Evolutionary conservation across 1,140 invertebrate genomes (phyloP), one percentile per base, ranked within the genome.

Genomic region (Pseudachorutes palmiensis): DNA sequence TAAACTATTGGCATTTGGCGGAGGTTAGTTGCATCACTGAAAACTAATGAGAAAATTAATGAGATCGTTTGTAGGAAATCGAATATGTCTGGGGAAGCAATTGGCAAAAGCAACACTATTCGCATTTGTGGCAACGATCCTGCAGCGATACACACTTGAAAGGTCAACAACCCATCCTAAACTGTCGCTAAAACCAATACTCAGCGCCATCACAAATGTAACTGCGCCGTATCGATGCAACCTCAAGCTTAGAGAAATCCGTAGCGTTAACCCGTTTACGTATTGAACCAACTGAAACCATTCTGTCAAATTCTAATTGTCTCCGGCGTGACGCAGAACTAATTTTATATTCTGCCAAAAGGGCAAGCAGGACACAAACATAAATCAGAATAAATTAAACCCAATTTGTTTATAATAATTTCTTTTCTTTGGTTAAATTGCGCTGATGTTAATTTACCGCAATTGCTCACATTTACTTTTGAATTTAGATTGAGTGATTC

Each of bases 1-100:
- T 26, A 80, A 33, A 33, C 89, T 86, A 74, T 80, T 89, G 72
- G 89, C 90, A 0, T 93, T 92, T 72, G 87, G 89, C 49, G 78
- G 87, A 22, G 88, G 88, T 76, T 77, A 67, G 74, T 75, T 41
- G 5, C 36, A 5, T 9, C 5, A 41, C 19, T 41, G 36, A 41
- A 41, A 41, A 41, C 36, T 41, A 41, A 41, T 9, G 36, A 5
- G 36, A 41, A 41, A 41, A 9, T 41, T 9, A 19, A 19, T 9
- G 19, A 19, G 5, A 41, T 41, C 19, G 5, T 41, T 41, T 41
- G 5, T 19, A 41, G 55, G 55, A 58, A 58, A 29, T 9, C 55
- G 55, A 58, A 58, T 29, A 58, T 58, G 55, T 22, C 55, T 58
- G 55, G 59, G 59, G 3, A 19, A 61, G 16, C 14, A 14, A 31